These are phyloP conservation scores for Drosophila nigricruria DNA, from an alignment of 2,888 invertebrate species.

Conservation along the genomic window DNA sequence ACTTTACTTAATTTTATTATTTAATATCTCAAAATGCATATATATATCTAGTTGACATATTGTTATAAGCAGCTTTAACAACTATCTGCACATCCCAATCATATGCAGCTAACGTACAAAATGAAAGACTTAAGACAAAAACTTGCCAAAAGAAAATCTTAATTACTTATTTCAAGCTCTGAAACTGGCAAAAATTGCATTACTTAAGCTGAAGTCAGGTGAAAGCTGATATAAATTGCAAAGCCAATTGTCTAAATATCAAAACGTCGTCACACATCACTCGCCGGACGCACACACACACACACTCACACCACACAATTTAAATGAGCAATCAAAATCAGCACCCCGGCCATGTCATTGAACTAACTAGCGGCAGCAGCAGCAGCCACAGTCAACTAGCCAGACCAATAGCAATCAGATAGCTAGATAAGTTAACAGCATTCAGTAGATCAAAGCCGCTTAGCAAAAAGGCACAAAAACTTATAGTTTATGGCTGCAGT, in stretches of 20 bases:
- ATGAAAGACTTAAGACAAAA: constrained; percentile 57
- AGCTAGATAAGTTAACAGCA: constrained; percentile 35
- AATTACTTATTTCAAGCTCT: constrained; percentile 52
- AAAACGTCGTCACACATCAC: constrained; percentile 52
- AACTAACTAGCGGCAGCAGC: constrained; percentile 43
- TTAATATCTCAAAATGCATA: neutral
- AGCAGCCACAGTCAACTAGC: neutral
- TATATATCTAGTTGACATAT: too few species aligned
- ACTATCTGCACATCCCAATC: neutral
- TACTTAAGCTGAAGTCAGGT: constrained; percentile 34
- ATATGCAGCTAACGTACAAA: neutral
- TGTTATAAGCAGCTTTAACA: neutral
- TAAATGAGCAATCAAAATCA: constrained; percentile 79
- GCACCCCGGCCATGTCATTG: constrained; percentile 71
- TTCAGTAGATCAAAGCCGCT: constrained; percentile 67
- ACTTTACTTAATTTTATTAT: neutral
- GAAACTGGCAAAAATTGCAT: constrained; percentile 18
- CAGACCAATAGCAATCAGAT: constrained; percentile 21
- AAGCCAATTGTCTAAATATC: constrained; percentile 66
- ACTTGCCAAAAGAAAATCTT: constrained; percentile 34
- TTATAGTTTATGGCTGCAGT: constrained; percentile 62
- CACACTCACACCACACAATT: constrained; percentile 44
- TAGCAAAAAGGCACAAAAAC: constrained; percentile 60
- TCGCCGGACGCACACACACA: constrained; percentile 10
- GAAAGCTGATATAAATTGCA: constrained; percentile 60